Conservation (phyloP, 1,140 invertebrate species). For the Drosophila chauvacae region DNA sequence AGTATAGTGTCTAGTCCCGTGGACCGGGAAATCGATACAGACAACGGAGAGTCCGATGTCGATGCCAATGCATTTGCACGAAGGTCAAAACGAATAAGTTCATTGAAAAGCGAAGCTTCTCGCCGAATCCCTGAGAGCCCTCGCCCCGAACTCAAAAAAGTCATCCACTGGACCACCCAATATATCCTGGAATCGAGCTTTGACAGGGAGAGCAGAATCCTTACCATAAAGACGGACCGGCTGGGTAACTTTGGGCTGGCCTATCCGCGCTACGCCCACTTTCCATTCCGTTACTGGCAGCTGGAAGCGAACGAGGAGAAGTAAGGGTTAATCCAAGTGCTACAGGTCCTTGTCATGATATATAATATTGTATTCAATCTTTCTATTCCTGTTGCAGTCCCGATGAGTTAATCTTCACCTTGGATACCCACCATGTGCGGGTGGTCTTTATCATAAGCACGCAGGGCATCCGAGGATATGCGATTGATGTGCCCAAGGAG, state of each 20-base stretch:
- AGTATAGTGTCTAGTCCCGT: accelerated
- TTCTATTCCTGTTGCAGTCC: constrained; percentile 4
- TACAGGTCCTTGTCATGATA: too few relatives aligned
- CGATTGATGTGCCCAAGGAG: constrained; percentile 45
- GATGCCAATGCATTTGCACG: accelerated
- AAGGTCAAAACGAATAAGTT: not conserved
- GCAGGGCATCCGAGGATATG: constrained; percentile 66
- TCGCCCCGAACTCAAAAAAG: not conserved
- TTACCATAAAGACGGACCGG: constrained; percentile 71
- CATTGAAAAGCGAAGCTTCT: not conserved
- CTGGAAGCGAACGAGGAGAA: constrained; percentile 53
- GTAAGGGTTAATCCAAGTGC: constrained; percentile 34
- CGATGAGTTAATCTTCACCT: constrained; percentile 70
- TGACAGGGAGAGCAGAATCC: constrained; percentile 15
- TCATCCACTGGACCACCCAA: constrained; percentile 71
- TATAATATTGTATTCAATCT: not conserved
- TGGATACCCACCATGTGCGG: constrained; percentile 68
- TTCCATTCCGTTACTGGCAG: constrained; percentile 68
- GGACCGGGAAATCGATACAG: not conserved
- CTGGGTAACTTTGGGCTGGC: constrained; percentile 73
- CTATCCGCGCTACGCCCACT: constrained; percentile 65
- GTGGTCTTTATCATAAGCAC: constrained; percentile 51
- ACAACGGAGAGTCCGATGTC: not conserved
- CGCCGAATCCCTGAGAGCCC: not conserved
- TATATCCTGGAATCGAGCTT: constrained; percentile 46